phyloP scores from a whole-genome alignment of 2,113 vertebrate species.

The Pterocles burchelli region DNA sequence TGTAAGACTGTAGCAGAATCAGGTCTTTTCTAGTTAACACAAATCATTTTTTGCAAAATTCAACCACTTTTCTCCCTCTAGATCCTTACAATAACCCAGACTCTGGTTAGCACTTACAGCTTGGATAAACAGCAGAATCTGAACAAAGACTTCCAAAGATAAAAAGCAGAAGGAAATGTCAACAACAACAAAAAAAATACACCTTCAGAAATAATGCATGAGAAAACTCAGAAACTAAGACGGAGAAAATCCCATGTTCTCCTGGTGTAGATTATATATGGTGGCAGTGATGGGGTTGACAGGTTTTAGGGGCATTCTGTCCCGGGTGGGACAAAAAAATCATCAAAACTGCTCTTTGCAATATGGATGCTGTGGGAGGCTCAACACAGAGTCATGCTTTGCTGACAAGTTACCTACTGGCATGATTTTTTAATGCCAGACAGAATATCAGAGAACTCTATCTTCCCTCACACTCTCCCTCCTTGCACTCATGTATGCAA shows the following conservation, averaged over 20 bases:
- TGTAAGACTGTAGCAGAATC: neutral
- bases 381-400: neutral
- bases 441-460: neutral
- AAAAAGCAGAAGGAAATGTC: neutral
- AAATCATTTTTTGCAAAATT: neutral
- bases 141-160: neutral
- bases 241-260: accelerated
- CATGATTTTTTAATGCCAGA: neutral
- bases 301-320: neutral
- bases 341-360: neutral
- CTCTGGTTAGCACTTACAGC: neutral
- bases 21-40: neutral
- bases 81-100: neutral
- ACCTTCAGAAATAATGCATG: neutral
- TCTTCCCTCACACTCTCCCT: neutral
- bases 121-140: neutral
- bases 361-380: neutral
- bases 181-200: neutral
- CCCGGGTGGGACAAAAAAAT: neutral
- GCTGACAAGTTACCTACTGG: neutral
- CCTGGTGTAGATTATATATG: neutral
- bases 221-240: neutral
- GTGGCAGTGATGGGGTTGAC: neutral
- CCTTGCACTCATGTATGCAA: neutral
- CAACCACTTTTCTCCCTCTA: neutral